Percentiles rank a stretch among this genome's conserved stretches.
Evolutionary conservation across 1,140 invertebrate species (phyloP).

Genomic region (Pachypsylla venusta): DNA sequence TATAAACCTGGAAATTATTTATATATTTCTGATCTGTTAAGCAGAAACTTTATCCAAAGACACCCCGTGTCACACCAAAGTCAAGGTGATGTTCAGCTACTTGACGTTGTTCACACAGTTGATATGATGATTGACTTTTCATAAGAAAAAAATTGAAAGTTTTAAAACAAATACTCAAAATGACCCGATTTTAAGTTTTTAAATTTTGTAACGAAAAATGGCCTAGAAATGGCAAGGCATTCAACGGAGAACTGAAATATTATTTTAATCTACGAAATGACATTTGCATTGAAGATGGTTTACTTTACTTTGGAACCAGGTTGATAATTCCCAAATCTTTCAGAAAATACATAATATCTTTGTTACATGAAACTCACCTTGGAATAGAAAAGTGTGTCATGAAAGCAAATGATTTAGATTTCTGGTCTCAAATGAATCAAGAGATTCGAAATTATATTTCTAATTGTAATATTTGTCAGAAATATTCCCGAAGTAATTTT

Average conservation of each 20-base stretch:
- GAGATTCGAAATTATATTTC: constrained; percentile 27
- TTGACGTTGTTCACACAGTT: not conserved
- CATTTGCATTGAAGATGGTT: constrained; percentile 21
- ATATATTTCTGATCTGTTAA: constrained; percentile 25
- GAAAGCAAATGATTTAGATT: constrained; percentile 26
- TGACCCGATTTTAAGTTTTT: constrained; percentile 17
- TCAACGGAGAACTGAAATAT: constrained; percentile 17
- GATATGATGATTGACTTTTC: constrained; percentile 10
- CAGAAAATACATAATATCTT: constrained; percentile 25
- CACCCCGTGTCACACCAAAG: too few relatives aligned
- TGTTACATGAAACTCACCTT: constrained; percentile 27
- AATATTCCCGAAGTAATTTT: constrained; percentile 22
- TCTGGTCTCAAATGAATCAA: constrained; percentile 23
- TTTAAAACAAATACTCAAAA: constrained; percentile 18
- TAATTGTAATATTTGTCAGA: constrained; percentile 25
- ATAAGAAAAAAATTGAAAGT: constrained; percentile 15
- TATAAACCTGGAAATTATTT: constrained; percentile 25
- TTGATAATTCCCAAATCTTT: constrained; percentile 26
- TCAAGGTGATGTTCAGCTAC: too few relatives aligned
- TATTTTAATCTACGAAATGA: constrained; percentile 23
- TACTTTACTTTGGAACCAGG: constrained; percentile 26
- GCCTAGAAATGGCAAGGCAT: constrained; percentile 14
- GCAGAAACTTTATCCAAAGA: too few relatives aligned
- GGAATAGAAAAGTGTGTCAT: constrained; percentile 26
- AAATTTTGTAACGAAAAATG: constrained; percentile 19